A percentile compares a stretch with the other conserved stretches of the same genome.
Evolutionary conservation across 2,797 vertebrate species (phyloP).

Genomic region (Anisognathus igniventris): DNA sequence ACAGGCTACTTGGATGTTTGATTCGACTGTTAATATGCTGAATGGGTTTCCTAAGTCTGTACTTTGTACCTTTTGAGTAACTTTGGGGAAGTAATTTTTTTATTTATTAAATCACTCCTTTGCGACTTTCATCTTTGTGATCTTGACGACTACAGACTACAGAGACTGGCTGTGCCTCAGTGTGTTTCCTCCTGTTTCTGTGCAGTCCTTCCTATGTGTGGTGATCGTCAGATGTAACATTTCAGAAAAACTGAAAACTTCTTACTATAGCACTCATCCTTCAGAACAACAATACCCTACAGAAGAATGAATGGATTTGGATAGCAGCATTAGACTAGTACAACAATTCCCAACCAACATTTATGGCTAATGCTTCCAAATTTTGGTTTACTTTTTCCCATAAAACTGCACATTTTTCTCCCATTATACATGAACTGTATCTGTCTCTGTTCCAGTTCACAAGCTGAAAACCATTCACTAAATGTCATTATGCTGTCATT

Average conservation of each 20-base stretch:
- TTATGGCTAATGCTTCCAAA: background rate
- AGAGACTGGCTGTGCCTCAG: background rate
- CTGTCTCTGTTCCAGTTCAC: background rate
- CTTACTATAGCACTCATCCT: background rate
- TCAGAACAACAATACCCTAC: background rate
- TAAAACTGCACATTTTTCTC: background rate
- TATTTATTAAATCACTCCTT: background rate
- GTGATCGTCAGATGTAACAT: background rate
- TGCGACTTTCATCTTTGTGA: background rate
- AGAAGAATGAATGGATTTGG: background rate
- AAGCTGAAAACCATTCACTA: background rate
- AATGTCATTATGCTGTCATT: background rate
- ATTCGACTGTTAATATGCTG: background rate
- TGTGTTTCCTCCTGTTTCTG: background rate
- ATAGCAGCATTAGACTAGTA: background rate
- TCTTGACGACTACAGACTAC: background rate
- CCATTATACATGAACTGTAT: background rate
- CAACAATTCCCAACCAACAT: background rate
- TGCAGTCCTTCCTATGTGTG: background rate
- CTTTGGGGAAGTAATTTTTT: background rate
- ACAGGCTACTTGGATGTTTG: background rate
- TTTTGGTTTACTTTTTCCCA: background rate
- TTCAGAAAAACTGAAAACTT: background rate
- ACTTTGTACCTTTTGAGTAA: background rate
- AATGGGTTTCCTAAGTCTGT: background rate